phyloP scores from a whole-genome alignment of 2,888 invertebrate species.

The Cyrtodaria siliqua region DNA sequence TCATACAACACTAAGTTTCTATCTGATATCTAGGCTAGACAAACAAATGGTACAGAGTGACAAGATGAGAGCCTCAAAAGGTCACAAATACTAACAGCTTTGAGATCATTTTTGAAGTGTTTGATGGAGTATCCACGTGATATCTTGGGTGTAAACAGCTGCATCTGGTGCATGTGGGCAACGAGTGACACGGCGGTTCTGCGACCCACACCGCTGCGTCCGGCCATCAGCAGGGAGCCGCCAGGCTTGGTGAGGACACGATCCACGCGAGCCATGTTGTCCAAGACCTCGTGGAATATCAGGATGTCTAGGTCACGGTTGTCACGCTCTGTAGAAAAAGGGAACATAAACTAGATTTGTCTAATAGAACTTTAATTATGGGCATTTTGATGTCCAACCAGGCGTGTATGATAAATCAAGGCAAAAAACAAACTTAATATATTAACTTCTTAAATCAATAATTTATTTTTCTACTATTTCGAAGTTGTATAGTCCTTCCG shows the following conservation, averaged over 20 bases:
- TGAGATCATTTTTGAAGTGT: slow-evolving; percentile 92
- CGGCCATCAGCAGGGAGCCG: slow-evolving; percentile 91
- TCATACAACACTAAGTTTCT: no score
- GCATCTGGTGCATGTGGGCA: slow-evolving; percentile 91
- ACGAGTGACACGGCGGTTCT: slow-evolving; percentile 92
- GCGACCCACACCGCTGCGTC: slow-evolving; percentile 93
- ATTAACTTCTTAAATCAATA: no score
- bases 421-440: no score
- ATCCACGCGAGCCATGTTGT: slow-evolving; percentile 89
- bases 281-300: slow-evolving; percentile 90
- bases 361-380: no score
- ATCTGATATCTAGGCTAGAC: no score
- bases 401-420: no score
- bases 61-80: no score
- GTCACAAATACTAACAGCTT: slow-evolving; percentile 88
- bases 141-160: slow-evolving; percentile 88
- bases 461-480: no score
- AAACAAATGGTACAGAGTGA: no score
- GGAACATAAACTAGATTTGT: not conserved
- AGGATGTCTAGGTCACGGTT: slow-evolving; percentile 89
- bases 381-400: no score
- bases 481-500: no score
- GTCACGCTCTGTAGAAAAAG: slow-evolving; percentile 89
- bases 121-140: slow-evolving; percentile 88
- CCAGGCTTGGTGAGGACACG: slow-evolving; percentile 89